Conservation (phyloP, 2,113 vertebrate genomes). For the Suncus etruscus region DNA sequence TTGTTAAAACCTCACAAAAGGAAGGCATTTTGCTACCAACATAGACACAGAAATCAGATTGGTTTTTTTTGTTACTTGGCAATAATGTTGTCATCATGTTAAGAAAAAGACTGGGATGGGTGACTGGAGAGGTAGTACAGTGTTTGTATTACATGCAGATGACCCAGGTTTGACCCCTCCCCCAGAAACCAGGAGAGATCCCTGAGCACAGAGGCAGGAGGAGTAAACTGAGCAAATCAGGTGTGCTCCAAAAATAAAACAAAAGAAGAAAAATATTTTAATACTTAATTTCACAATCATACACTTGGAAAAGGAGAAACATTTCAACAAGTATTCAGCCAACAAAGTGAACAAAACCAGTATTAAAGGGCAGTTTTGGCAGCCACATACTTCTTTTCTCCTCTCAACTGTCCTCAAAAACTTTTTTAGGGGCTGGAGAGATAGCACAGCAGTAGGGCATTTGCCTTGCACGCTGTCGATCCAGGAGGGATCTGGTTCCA, state of each 20-base stretch:
- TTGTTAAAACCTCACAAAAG: not conserved
- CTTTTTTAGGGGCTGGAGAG: not conserved
- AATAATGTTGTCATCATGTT: conserved; percentile 40
- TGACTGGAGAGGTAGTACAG: too few species aligned
- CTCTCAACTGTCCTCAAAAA: not conserved
- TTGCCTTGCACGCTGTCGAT: too few species aligned
- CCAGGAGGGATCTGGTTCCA: too few species aligned
- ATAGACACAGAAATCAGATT: too few species aligned
- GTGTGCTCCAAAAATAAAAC: not conserved
- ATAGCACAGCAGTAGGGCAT: too few species aligned
- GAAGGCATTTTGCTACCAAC: not conserved
- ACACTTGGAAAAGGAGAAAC: conserved; percentile 14
- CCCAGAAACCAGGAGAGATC: too few species aligned
- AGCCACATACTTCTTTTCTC: conserved; percentile 12
- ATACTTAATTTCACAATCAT: not conserved
- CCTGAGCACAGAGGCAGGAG: too few species aligned
- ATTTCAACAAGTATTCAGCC: conserved; percentile 18
- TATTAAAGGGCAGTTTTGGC: conserved; percentile 28
- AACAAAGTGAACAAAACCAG: conserved; percentile 18
- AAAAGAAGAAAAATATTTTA: not conserved
- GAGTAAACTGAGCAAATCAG: too few species aligned
- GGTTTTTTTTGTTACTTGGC: not conserved
- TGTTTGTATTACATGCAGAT: too few species aligned
- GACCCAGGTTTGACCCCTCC: too few species aligned
- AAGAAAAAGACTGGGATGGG: conserved; percentile 1